A percentile compares a stretch with the other conserved stretches of the same genome.
These are phyloP conservation scores for Electrophaes corylata DNA, from an alignment of 2,888 invertebrate genomes.

Conservation along the genomic window DNA sequence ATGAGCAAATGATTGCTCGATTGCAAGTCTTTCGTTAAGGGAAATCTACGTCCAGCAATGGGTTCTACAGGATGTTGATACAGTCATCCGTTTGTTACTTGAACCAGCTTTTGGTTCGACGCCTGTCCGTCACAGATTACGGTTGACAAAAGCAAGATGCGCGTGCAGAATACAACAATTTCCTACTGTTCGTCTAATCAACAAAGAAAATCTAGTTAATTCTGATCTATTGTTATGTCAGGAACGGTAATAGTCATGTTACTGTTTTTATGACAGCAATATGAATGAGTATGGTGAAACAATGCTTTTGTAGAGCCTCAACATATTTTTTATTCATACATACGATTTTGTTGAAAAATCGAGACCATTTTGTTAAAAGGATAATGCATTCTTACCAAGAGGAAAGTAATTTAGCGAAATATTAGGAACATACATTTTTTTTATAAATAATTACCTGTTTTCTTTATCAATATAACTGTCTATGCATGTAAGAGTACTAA, in stretches of 20 bases:
- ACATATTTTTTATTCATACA: not conserved
- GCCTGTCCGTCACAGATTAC: constrained; percentile 43
- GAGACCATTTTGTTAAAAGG: not conserved
- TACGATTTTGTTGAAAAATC: constrained; percentile 1
- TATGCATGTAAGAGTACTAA: too few species aligned
- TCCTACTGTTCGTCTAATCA: constrained; percentile 43
- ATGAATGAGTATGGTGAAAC: constrained; percentile 16
- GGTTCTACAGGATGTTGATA: too few species aligned
- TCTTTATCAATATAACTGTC: too few species aligned
- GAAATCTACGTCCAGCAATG: too few species aligned
- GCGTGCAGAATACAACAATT: constrained; percentile 53
- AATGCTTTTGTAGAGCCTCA: constrained; percentile 9
- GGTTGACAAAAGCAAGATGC: constrained; percentile 48
- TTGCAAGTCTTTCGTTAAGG: too few species aligned
- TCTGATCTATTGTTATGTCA: constrained; percentile 45
- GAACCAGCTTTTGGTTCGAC: constrained; percentile 27
- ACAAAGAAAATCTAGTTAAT: constrained; percentile 45
- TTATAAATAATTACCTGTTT: too few species aligned
- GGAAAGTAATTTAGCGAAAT: too few species aligned
- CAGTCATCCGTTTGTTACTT: constrained; percentile 15
- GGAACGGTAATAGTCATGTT: constrained; percentile 42
- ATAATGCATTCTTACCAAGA: not conserved
- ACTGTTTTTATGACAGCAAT: constrained; percentile 41
- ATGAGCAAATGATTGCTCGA: too few species aligned
- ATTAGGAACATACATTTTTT: too few species aligned